Conservation (phyloP, 1,140 invertebrate genomes). For the Brachystomella parvula region DNA sequence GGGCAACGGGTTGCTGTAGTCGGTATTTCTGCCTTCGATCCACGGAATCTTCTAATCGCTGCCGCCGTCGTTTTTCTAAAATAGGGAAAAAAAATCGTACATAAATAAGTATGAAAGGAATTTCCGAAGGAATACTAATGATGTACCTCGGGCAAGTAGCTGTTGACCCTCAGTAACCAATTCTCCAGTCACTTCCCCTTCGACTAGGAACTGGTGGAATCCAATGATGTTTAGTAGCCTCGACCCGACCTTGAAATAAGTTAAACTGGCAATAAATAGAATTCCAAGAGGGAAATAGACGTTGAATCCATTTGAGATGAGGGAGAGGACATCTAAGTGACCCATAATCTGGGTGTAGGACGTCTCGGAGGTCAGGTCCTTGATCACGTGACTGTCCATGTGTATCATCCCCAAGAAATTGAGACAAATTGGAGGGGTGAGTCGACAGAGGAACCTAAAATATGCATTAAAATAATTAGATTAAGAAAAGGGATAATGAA, state of each 20-base stretch:
- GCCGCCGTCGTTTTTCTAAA: slow-evolving; percentile 67
- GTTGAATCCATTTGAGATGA: slow-evolving; percentile 96
- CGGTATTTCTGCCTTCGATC: slow-evolving; percentile 60
- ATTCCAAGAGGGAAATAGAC: slow-evolving; percentile 98
- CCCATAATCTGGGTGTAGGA: slow-evolving; percentile 96
- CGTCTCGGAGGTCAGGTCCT: slow-evolving; percentile 68
- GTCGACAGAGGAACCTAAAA: slow-evolving; percentile 81
- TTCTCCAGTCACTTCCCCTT: slow-evolving; percentile 82
- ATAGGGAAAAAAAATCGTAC: slow-evolving; percentile 28
- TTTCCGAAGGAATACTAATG: background rate
- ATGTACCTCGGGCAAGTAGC: slow-evolving; percentile 69
- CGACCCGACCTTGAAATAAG: slow-evolving; percentile 90
- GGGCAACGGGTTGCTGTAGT: slow-evolving; percentile 38
- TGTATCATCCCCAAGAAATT: slow-evolving; percentile 97
- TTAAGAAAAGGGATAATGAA: too few species aligned
- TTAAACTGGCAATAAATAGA: slow-evolving; percentile 83
- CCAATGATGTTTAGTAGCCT: slow-evolving; percentile 78
- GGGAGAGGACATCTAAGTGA: slow-evolving; percentile 95
- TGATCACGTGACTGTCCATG: slow-evolving; percentile 94
- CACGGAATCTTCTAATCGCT: slow-evolving; percentile 68
- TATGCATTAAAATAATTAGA: slow-evolving; percentile 25
- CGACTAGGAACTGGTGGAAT: slow-evolving; percentile 73
- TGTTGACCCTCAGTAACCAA: slow-evolving; percentile 86
- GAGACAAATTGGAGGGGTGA: slow-evolving; percentile 96
- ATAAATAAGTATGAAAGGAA: background rate